Evolutionary conservation across 2,113 vertebrate genomes (phyloP), one percentile per base, ranked within the genome.

Genomic region (Barnardius zonarius): DNA sequence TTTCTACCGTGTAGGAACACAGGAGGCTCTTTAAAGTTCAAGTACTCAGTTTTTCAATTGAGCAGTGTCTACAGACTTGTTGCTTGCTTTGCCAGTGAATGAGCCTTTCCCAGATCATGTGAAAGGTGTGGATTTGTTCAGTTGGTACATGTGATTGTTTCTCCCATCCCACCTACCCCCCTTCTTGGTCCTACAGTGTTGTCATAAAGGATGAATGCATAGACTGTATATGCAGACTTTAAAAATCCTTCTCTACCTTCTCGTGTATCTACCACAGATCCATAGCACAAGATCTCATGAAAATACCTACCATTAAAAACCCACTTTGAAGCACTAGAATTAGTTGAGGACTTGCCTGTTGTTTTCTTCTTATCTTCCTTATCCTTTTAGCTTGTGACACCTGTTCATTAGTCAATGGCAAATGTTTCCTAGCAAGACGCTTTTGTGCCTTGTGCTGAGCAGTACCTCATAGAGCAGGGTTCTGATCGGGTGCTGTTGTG

Each of bases 381-480:
- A 22, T 9, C 33, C 22, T 35, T 69, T 62, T 80, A 57, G 22
- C 13, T 43, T 35, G 16, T 44, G 49, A 52, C 44, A 23, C 14
- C 72, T 37, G 24, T 83, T 69, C 31, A 25, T 81, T 77, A 9
- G 4, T 61, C 83, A 31, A 1, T 24, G 46, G 3, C 24, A 52
- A 37, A 23, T 0, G 0, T n/a, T 81, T 79, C 77, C 19, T 28
- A 30, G 61, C 54, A 43, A 63, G 35, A 44, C 33, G 13, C 37
- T 1, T 0, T n/a, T 11, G 2, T 22, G 7, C 20, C 0, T 0
- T 18, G 25, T 78, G 61, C 62, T 51, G 37, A 39, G 55, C 7
- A 5, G 59, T 44, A 9, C 44, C 33, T 46, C 19, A 9, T 24
- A 35, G 54, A 62, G 43, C 67, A 54, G 54, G 11, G 33, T 7